Evolutionary conservation across 37 sponge, comb jelly and placozoan species (phyloP), one percentile per base, ranked within the genome.

Genomic region (Sycon ciliatum): DNA sequence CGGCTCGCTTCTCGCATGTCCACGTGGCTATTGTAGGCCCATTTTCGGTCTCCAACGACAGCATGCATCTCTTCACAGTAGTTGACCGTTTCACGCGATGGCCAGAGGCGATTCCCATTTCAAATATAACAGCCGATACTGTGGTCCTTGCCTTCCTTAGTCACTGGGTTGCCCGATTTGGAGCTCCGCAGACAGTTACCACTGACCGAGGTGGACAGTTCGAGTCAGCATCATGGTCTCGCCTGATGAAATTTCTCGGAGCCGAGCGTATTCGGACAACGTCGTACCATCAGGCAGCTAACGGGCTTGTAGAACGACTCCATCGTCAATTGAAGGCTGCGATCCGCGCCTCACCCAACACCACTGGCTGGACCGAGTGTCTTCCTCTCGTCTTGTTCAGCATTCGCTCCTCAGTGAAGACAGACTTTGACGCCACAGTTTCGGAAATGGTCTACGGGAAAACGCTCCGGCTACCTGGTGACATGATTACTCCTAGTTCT

Each of bases 371-470:
- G 79, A 58, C 60, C 35, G 72, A 71, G 34, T 26, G 74, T 33
- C 74, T 80, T 24, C 81, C 86, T 38, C 65, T 80, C 1, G 56
- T 80, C 4, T 73, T 80, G 28, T 78, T 85, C 2, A 82, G 86
- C 32, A 74, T 81, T 30, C 71, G 82, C 23, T 69, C 86, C 28
- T 55, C 82, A 18, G 57, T 80, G 34, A 85, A 85, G 66, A 70
- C 73, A 36, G 86, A 85, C 68, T 39, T 81, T 6, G 20, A 13
- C 23, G 69, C 60, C 24, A 86, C 79, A 13, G 56, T 75, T 18
- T 74, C 86, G 23, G 86, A 85, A 78, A 71, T 85, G 78, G 74
- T 81, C 1, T 85, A 80, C 62, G 81, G 81, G 32, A 70, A 62
- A 32, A 69, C 79, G 16, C 49, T 71, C 9, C 62, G 72, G 7